Evolutionary conservation across 2,113 vertebrate species (phyloP).

Genomic region (Trematocara nigrifrons): DNA sequence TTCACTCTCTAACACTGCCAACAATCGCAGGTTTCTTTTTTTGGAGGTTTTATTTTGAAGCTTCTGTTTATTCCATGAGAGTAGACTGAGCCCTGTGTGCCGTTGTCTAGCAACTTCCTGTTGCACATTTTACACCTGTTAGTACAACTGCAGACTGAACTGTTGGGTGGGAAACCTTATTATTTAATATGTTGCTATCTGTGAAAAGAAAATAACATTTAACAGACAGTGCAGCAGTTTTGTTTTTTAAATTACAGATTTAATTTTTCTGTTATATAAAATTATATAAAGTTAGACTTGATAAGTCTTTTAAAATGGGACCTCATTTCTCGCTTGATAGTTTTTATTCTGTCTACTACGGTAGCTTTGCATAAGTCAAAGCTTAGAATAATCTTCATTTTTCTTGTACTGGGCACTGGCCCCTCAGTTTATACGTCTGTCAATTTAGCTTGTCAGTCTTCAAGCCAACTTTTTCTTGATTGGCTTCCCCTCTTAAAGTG

Average conservation of each 20-base stretch:
- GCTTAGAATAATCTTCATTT: not conserved
- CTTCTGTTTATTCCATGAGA: constrained; percentile 3
- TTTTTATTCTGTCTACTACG: not conserved
- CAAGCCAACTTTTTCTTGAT: not conserved
- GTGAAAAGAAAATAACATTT: not conserved
- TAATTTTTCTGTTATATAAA: not conserved
- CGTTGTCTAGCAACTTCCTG: not conserved
- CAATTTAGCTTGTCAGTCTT: not conserved
- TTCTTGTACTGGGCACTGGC: not conserved
- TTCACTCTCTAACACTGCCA: constrained; percentile 33
- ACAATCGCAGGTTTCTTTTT: constrained; percentile 33
- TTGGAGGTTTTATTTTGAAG: constrained; percentile 28
- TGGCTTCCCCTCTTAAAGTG: not conserved
- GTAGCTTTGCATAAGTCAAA: not conserved
- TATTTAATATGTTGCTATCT: not conserved
- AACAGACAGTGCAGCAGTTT: not conserved
- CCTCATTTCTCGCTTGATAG: not conserved
- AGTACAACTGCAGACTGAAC: not conserved
- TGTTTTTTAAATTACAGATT: not conserved
- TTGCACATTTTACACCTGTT: not conserved
- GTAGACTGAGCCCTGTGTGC: not conserved
- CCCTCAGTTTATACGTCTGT: not conserved
- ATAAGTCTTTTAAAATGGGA: not conserved
- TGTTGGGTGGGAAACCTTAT: not conserved
- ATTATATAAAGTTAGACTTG: not conserved